These are phyloP conservation scores for Grammomys surdaster DNA, from an alignment of 2,113 vertebrate genomes.

Conservation along the genomic window DNA sequence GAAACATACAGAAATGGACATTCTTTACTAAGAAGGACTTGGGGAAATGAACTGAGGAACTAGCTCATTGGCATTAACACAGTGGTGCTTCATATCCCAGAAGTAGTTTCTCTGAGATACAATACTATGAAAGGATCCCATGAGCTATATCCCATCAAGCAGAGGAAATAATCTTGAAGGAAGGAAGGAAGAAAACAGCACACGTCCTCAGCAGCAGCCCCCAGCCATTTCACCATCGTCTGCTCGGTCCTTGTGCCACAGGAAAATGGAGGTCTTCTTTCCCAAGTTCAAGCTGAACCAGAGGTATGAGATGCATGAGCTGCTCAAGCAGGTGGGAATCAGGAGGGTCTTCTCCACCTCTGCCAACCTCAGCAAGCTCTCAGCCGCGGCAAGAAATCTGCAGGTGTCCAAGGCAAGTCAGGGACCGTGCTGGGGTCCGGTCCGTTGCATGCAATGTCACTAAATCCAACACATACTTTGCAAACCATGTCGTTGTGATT, in stretches of 20 bases:
- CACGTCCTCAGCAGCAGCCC: background rate
- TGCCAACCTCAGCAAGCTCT: constrained; percentile 91
- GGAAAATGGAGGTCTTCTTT: constrained; percentile 91
- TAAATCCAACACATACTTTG: background rate
- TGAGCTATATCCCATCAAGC: background rate
- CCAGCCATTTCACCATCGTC: background rate
- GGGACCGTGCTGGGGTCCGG: background rate
- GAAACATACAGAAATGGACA: background rate
- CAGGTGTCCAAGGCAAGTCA: constrained; percentile 91
- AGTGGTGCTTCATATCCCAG: background rate
- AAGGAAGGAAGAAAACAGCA: background rate
- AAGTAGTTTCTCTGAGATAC: background rate
- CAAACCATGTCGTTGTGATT: background rate
- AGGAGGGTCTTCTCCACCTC: constrained; percentile 86
- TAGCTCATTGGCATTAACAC: background rate
- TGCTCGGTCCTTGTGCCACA: constrained; percentile 76
- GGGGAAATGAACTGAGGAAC: background rate
- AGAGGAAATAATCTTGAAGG: background rate
- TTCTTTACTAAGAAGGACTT: background rate
- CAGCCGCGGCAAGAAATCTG: constrained; percentile 77
- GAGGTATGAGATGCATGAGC: constrained; percentile 90
- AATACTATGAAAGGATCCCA: background rate
- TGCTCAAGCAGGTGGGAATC: constrained; percentile 92
- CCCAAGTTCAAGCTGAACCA: constrained; percentile 95
- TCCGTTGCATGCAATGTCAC: background rate